Percentiles rank a stretch among this genome's conserved stretches.
Evolutionary conservation across 1,140 invertebrate species (phyloP).

Genomic region (Dryas iulia): DNA sequence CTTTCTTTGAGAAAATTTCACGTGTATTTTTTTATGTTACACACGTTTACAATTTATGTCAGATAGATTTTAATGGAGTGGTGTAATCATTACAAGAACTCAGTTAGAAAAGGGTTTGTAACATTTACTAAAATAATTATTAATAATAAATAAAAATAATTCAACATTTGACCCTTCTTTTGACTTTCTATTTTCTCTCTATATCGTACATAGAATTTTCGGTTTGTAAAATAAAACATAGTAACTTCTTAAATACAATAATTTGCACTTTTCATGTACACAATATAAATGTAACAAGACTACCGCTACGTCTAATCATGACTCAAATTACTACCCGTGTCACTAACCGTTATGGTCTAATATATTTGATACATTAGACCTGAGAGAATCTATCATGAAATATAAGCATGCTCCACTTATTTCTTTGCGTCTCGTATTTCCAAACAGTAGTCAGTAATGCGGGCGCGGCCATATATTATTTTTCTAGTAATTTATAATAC

Average conservation of each 20-base stretch:
- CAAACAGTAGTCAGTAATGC: constrained; percentile 26
- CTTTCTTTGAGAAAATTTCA: not conserved
- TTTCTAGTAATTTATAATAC: constrained; percentile 12
- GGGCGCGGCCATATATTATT: constrained; percentile 26
- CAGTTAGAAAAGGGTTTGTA: too few species aligned
- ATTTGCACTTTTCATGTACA: not conserved
- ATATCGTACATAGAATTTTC: too few species aligned
- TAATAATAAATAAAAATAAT: too few species aligned
- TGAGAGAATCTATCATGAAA: constrained; percentile 38
- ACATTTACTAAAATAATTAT: too few species aligned
- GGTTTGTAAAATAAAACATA: too few species aligned
- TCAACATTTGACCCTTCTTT: too few species aligned
- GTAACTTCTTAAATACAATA: too few species aligned
- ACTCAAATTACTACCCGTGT: constrained; percentile 19
- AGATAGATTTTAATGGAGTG: too few species aligned
- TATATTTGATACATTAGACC: constrained; percentile 30
- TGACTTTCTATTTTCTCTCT: too few species aligned
- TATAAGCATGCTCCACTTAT: constrained; percentile 32
- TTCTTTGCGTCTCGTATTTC: constrained; percentile 29
- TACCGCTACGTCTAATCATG: constrained; percentile 7
- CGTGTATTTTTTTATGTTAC: too few species aligned
- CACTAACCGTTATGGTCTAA: constrained; percentile 35
- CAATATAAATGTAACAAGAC: constrained; percentile 2
- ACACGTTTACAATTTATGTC: too few species aligned
- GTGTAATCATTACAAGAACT: too few species aligned